phyloP scores from a whole-genome alignment of 2,888 invertebrate species.

The Hartigia nigra region DNA sequence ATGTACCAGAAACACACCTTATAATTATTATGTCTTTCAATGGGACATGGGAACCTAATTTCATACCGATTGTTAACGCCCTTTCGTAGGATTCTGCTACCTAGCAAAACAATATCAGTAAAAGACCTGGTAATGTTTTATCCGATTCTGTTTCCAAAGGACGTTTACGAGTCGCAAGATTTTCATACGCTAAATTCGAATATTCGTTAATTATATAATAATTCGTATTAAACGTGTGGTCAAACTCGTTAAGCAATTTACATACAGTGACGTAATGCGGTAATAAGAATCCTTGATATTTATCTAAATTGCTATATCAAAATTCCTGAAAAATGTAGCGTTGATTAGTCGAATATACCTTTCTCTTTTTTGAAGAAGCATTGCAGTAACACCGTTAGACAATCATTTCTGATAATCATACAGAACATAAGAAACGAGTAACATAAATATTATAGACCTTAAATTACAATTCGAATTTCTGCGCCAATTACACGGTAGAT shows the following conservation, averaged over 20 bases:
- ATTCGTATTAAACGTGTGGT: constrained; percentile 8
- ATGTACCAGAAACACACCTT: no score
- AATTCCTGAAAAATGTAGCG: background rate
- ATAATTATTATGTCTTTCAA: no score
- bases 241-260: background rate
- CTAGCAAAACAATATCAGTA: background rate
- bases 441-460: background rate
- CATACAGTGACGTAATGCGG: background rate
- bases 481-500: background rate
- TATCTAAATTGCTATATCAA: background rate
- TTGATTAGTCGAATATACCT: background rate
- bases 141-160: background rate
- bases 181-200: constrained; percentile 11
- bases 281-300: background rate
- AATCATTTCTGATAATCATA: background rate
- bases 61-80: background rate
- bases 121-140: background rate
- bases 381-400: background rate
- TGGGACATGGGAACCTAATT: no score
- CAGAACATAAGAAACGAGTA: background rate
- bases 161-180: constrained; percentile 16
- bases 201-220: constrained; percentile 18
- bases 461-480: background rate
- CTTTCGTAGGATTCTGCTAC: background rate
- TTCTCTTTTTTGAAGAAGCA: background rate